Conservation (phyloP, 2,888 invertebrate species). For the Hydriomena furcata region DNA sequence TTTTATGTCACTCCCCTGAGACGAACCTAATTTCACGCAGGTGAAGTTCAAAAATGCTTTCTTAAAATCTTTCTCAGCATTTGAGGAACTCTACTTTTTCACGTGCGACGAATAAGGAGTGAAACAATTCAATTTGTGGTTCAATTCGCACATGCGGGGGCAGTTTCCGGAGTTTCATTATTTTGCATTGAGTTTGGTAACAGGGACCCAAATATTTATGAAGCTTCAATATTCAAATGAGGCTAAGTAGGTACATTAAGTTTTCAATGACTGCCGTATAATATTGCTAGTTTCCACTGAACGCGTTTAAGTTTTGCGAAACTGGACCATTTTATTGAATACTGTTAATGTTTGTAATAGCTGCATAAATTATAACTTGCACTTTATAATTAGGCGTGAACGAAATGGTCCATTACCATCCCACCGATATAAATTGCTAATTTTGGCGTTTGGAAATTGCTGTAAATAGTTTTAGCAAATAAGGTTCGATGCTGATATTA, state of each 20-base stretch:
- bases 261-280: too few species aligned
- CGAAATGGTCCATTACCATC: slow-evolving; percentile 9
- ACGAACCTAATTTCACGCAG: slow-evolving; percentile 8
- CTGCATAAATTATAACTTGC: slow-evolving; percentile 1
- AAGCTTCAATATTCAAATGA: neutral
- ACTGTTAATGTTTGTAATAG: neutral
- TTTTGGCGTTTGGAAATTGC: slow-evolving; percentile 4
- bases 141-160: slow-evolving; percentile 2
- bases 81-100: neutral
- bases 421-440: slow-evolving; percentile 8
- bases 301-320: too few species aligned
- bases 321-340: too few species aligned
- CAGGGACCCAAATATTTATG: neutral
- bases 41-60: neutral
- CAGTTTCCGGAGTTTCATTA: slow-evolving; percentile 9
- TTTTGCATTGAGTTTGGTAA: slow-evolving; percentile 3
- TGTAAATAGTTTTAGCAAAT: neutral
- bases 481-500: too few species aligned
- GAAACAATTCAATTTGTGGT: slow-evolving; percentile 13
- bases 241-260: too few species aligned
- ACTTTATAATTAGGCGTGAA: slow-evolving; percentile 1
- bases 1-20: neutral
- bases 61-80: slow-evolving; percentile 1
- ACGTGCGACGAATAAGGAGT: slow-evolving; percentile 7
- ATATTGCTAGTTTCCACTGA: too few species aligned